Base-by-base conservation (phyloP, 2,888 invertebrate genomes). In the Cataglyphis altisquamis region DNA sequence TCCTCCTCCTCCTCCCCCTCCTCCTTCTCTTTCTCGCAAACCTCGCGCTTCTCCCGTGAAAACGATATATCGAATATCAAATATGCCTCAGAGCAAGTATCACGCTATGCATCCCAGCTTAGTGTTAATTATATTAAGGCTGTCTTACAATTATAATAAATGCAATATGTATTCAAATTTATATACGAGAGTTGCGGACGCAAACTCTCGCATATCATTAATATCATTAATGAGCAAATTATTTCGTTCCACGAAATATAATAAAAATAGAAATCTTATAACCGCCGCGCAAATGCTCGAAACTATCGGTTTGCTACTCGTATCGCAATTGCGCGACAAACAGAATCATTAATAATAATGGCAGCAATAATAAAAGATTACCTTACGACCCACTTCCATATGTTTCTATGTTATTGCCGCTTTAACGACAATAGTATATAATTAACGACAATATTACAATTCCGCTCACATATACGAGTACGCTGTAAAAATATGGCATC, bases 1-100 rank as follows among this genome's bases (percentile, higher is more conserved):
- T 84, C 66, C 36, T 55, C 57, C 18, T 25, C 45, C n/a, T n/a
- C n/a, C n/a, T n/a, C n/a, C n/a, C 5, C 32, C 6, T 6, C 6
- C 32, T 36, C 32, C 6, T 6, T 29, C n/a, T 63, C 77, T 48
- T 10, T 52, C 60, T 41, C 60, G 25, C 67, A 52, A 64, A 81
- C 81, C 85, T 70, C 55, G 70, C 82, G 74, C 60, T 82, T 48
- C 64, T 85, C 75, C 70, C 86, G 84, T 84, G 83, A 88, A 81
- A 86, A 64, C 32, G 45, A 78, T 21, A 55, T 80, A 81, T 87
- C 85, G 82, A 86, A 55, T 84, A 86, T 88, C 88, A 77, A 88
- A 88, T 52, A 75, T 60, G 81, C 74, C 88, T 82, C 15, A 74
- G 84, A 73, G 84, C 70, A 36, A 60, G 45, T 60, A 57, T 45